phyloP scores from a whole-genome alignment of 2,888 invertebrate genomes.

The Catocala nupta region DNA sequence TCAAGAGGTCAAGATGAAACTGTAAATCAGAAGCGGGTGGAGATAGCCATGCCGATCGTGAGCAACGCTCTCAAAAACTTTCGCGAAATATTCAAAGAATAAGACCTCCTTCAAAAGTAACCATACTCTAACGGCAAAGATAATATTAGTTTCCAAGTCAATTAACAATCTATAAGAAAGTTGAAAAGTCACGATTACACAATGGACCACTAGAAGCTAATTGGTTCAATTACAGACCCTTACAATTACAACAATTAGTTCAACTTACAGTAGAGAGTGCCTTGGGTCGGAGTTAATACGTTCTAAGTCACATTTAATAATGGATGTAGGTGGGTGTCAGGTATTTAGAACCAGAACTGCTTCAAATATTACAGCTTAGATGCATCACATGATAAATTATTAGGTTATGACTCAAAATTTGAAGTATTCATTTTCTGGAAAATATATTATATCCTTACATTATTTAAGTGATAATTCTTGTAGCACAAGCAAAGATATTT shows the following conservation, averaged over 20 bases:
- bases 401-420: too few species aligned
- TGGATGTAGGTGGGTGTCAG: neutral
- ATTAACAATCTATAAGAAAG: constrained; percentile 8
- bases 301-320: neutral
- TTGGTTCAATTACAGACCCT: constrained; percentile 36
- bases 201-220: constrained; percentile 35
- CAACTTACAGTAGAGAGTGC: constrained; percentile 11
- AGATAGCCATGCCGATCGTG: too few species aligned
- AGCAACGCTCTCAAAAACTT: too few species aligned
- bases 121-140: neutral
- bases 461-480: too few species aligned
- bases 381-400: too few species aligned
- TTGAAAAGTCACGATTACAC: constrained; percentile 21
- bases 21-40: too few species aligned
- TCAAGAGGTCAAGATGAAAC: too few species aligned
- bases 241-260: constrained; percentile 21
- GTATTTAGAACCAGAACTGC: neutral
- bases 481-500: too few species aligned
- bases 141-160: constrained; percentile 1
- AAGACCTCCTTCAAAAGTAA: too few species aligned
- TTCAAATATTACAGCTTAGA: neutral
- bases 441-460: too few species aligned
- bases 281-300: neutral
- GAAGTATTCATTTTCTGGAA: too few species aligned
- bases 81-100: too few species aligned